Evolutionary conservation across 2,888 invertebrate species (phyloP), one percentile per base, ranked within the genome.

Genomic region (Caenorhabditis panamensis): DNA sequence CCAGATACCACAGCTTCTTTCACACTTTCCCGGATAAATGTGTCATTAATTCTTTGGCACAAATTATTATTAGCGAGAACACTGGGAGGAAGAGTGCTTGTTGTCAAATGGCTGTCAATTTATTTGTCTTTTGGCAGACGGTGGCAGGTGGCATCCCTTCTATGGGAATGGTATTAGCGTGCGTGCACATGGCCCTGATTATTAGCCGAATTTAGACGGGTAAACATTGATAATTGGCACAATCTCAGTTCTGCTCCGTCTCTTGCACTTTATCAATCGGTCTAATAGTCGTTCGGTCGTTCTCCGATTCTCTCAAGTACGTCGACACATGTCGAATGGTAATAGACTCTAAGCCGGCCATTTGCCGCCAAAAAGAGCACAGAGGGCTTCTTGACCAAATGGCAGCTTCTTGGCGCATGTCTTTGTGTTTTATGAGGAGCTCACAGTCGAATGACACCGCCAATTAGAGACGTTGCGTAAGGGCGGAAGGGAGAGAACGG

Each of bases 41-140:
- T 41, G 56, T 24, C 37, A 67, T 67, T 67, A 49, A 68, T 68
- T 58, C 13, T 13, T 41, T 2, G 58, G n/a, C n/a, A n/a, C n/a
- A 31, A 56, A 36, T 51, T 69, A 61, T 69, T 69, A 69, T 49
- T 47, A 41, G 36, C 31, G 51, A 63, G 63, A 58, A 68, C 49
- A 69, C 37, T n/a, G 51, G 28, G 22, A 36, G 53, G 41, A 28
- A 9, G 22, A 47, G 59, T 59, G 61, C 36, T 64, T 75, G 75
- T 61, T 75, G 75, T 76, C 67, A 53, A 66, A 66, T 75, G 53
- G 75, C 75, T 75, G 66, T 66, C 75, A 75, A 75, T 75, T 75
- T 75, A 75, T 75, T 75, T 75, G 66, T 75, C 66, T 66, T 75
- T 67, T 75, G 75, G 75, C 75, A 75, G 75, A 75, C 59, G 75